Evolutionary conservation across 1,140 invertebrate genomes (phyloP), one percentile per base, ranked within the genome.

Genomic region (Tetraneura akinire): DNA sequence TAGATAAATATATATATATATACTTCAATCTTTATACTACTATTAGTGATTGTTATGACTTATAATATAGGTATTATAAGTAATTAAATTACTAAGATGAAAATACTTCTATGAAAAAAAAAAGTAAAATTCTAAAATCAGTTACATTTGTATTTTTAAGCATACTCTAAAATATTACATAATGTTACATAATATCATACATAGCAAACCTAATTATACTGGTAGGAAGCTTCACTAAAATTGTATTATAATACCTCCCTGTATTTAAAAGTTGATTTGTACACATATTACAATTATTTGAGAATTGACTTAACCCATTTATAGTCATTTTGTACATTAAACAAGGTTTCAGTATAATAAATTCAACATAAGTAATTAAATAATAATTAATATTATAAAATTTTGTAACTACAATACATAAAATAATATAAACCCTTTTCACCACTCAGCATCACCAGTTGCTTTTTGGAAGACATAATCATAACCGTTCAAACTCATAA

Each of bases 391-490:
- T 2, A 29, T 4, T 49, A n/a, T 51, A 71, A 49, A n/a, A n/a
- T 29, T 13, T 4, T 29, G n/a, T 18, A 70, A 71, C 23, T 71
- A 71, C 26, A 49, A 71, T 45, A 71, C 45, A 71, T 11, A 51
- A 29, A 3, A 47, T 47, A 23, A 23, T 23, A 53, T 51, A 32
- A 47, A 32, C 80, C 21, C 47, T 23, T 21, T 47, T 81, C 88
- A 98, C 96, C 97, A 99, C 85, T 99, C 98, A 45, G 98, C 97
- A 89, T 99, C 98, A 82, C 98, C 98, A 84, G 92, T 96, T 8
- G 97, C 96, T 88, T 97, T 98, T 88, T 98, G 97, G 87, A 99
- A 99, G 82, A 99, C 96, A 89, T 93, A 99, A 87, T 99, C 98
- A 87, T 96, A 97, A 21, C 97, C 97, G 84, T 93, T 92, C 82